Evolutionary conservation across 2,797 vertebrate species (phyloP).

Genomic region (Helarctos malayanus): DNA sequence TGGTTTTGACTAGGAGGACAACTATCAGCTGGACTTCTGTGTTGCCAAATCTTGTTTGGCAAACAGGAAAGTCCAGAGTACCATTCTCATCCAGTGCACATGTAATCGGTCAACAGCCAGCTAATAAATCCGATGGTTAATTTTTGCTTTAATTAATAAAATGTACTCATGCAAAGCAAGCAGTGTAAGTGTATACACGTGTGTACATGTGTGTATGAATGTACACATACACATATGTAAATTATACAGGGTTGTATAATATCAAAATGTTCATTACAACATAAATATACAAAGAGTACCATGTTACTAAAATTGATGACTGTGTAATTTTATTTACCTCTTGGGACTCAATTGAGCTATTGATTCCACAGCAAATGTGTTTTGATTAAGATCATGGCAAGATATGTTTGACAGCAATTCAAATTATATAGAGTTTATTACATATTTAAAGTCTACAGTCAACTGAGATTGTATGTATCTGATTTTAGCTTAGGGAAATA

Average conservation of each 20-base stretch:
- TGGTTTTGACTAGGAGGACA: not conserved
- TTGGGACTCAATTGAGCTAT: conserved; percentile 70
- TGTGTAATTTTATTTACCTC: conserved; percentile 68
- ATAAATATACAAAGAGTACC: conserved; percentile 65
- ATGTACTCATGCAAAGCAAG: not conserved
- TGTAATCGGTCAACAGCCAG: not conserved
- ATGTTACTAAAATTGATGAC: conserved; percentile 32
- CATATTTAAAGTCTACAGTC: conserved; percentile 60
- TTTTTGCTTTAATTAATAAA: conserved; percentile 15
- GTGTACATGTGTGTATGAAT: not conserved
- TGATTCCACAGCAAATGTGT: conserved; percentile 74
- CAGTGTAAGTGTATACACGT: not conserved
- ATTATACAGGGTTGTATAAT: not conserved
- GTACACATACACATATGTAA: not conserved
- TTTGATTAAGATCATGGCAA: conserved; percentile 73
- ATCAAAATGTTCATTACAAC: conserved; percentile 41
- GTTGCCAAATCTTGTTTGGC: not conserved
- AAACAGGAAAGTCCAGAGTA: not conserved
- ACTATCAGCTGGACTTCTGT: not conserved
- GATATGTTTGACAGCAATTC: conserved; percentile 63
- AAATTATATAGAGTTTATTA: conserved; percentile 61
- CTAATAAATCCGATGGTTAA: not conserved
- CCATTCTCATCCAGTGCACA: not conserved
- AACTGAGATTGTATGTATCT: conserved; percentile 37
- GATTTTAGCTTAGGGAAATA: conserved; percentile 2